Percentiles rank a stretch among this genome's conserved stretches.
Conservation (phyloP, 2,888 invertebrate species). For the Acanthoscelides obtectus region DNA sequence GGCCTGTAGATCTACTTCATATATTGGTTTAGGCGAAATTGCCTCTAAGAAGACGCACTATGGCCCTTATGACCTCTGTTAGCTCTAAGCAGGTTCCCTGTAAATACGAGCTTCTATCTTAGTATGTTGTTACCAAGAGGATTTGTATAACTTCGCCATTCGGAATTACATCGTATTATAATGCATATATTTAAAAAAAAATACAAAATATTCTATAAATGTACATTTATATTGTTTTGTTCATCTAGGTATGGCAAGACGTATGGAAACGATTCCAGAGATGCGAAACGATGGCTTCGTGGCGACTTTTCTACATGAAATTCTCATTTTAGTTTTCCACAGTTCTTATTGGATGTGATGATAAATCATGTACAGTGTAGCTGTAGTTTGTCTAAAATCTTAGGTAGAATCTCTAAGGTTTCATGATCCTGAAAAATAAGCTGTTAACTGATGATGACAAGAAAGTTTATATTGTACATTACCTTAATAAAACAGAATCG, state of each 20-base stretch:
- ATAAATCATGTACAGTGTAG: constrained; percentile 3
- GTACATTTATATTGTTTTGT: constrained; percentile 16
- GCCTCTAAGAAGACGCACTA: too few relatives aligned
- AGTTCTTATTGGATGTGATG: background rate
- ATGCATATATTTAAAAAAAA: background rate
- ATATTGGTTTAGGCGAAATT: too few relatives aligned
- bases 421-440: constrained; percentile 63
- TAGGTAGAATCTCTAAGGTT: constrained; percentile 61
- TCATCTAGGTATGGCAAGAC: constrained; percentile 65
- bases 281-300: constrained; percentile 70
- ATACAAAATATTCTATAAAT: background rate
- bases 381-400: constrained; percentile 61
- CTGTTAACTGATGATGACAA: constrained; percentile 13
- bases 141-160: too few relatives aligned
- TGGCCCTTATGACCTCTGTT: too few relatives aligned
- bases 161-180: too few relatives aligned
- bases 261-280: constrained; percentile 66
- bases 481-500: constrained; percentile 21
- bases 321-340: background rate
- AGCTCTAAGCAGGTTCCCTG: too few relatives aligned
- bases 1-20: too few relatives aligned
- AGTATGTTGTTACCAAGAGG: too few relatives aligned
- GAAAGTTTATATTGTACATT: background rate
- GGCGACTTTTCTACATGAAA: constrained; percentile 52
- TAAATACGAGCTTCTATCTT: too few relatives aligned